Conservation (phyloP, 2,113 vertebrate species). For the Coturnix japonica region DNA sequence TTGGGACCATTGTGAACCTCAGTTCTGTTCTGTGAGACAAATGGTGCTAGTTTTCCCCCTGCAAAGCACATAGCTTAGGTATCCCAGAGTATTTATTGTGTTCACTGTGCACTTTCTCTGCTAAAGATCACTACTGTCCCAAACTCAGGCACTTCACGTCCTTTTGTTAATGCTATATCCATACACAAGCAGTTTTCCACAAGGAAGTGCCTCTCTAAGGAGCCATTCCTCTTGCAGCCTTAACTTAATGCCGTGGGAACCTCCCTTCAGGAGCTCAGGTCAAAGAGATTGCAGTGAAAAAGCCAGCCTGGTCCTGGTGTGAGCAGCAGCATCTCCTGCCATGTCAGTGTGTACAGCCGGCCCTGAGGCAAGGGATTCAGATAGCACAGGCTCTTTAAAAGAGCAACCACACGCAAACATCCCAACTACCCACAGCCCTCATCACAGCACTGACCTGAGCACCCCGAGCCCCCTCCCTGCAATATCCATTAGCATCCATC, state of each 20-base stretch:
- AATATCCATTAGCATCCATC: constrained; percentile 17
- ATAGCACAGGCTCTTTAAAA: not conserved
- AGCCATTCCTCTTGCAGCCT: not conserved
- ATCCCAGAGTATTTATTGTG: not conserved
- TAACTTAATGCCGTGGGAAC: not conserved
- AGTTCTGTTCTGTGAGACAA: not conserved
- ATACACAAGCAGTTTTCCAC: not conserved
- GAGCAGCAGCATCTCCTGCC: not conserved
- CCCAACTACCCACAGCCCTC: not conserved
- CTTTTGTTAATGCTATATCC: constrained; percentile 22
- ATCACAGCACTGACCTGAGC: not conserved
- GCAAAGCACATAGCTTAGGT: not conserved
- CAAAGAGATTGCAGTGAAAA: not conserved
- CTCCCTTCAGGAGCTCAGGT: not conserved
- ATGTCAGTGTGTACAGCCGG: no score
- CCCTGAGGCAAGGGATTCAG: not conserved
- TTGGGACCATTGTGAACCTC: not conserved
- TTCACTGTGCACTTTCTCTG: not conserved
- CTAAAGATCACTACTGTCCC: not conserved
- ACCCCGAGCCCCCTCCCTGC: not conserved
- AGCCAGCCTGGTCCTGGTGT: not conserved
- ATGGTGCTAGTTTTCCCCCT: not conserved
- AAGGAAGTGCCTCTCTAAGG: not conserved
- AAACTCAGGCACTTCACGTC: not conserved
- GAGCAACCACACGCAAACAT: no score